Conservation (phyloP, 2,113 vertebrate genomes). For the Megalops atlanticus region DNA sequence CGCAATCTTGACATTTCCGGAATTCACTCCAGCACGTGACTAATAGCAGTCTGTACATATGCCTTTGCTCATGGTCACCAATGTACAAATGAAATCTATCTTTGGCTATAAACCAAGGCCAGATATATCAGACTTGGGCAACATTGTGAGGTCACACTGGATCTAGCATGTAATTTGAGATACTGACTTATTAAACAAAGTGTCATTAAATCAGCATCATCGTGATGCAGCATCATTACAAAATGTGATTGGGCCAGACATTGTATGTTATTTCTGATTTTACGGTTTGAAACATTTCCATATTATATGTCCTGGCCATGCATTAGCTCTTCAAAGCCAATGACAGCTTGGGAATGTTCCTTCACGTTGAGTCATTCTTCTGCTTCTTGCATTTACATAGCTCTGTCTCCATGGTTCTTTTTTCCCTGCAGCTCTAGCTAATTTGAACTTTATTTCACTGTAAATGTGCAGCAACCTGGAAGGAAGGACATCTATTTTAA, state of each 20-base stretch:
- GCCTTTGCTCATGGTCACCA: background rate
- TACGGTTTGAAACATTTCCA: background rate
- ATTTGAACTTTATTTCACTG: background rate
- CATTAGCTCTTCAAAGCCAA: background rate
- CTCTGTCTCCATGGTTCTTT: background rate
- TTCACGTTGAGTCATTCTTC: background rate
- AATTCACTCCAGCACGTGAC: background rate
- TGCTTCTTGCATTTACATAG: slow-evolving; percentile 23
- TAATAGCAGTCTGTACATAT: background rate
- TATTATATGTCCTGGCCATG: background rate
- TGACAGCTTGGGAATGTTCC: background rate
- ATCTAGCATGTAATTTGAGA: background rate
- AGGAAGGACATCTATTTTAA: background rate
- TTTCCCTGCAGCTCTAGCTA: background rate
- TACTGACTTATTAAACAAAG: background rate
- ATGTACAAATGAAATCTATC: background rate
- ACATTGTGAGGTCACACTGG: background rate
- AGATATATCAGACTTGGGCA: background rate
- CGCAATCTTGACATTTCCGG: background rate
- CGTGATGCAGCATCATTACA: background rate
- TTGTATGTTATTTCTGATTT: background rate
- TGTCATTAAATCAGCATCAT: background rate
- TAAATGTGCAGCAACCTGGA: background rate
- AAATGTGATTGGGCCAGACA: background rate
- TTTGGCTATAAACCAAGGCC: background rate